Evolutionary conservation across 2,888 invertebrate species (phyloP), one percentile per base, ranked within the genome.

Genomic region (Agrochola macilenta): DNA sequence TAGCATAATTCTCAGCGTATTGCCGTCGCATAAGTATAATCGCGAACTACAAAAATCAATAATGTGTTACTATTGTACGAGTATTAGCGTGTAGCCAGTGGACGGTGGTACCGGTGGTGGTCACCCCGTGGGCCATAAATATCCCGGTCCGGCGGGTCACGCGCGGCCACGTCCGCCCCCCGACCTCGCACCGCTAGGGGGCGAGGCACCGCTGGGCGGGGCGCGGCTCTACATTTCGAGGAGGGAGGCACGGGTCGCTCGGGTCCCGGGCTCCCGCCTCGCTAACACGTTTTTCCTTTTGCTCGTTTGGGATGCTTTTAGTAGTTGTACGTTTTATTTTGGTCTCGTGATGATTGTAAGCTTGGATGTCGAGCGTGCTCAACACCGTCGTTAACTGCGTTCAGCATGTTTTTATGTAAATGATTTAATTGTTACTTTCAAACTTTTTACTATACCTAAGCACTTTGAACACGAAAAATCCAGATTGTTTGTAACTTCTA

Each of bases 321-420:
- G 82, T 78, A 73, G 74, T 82, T 61, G 60, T 70, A 65, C 54
- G 73, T 87, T 87, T 88, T 87, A 86, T 88, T 88, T 86, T 84
- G 72, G 39, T 76, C 57, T 77, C 80, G 76, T 87, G 76, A 87
- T 52, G 65, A 78, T 84, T 85, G 82, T 85, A 80, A 86, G 84
- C 86, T 84, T 86, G 80, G 61, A 81, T 88, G 87, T 88, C 78
- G 74, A 58, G 39, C 74, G 68, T 69, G 60, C 75, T 49, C 73
- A 58, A 84, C 87, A 77, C n/a, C 76, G 70, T 75, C 84, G 78
- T 82, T 83, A 80, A 73, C 72, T 61, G 79, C 68, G 74, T 57
- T 70, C 70, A 72, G 49, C 73, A 49, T 80, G 76, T 81, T 79
- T 79, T 79, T 85, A 78, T 86, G 76, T 76, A 69, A 87, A 76